These are phyloP conservation scores for Linepithema humile DNA, from an alignment of 1,140 invertebrate species.

Conservation along the genomic window DNA sequence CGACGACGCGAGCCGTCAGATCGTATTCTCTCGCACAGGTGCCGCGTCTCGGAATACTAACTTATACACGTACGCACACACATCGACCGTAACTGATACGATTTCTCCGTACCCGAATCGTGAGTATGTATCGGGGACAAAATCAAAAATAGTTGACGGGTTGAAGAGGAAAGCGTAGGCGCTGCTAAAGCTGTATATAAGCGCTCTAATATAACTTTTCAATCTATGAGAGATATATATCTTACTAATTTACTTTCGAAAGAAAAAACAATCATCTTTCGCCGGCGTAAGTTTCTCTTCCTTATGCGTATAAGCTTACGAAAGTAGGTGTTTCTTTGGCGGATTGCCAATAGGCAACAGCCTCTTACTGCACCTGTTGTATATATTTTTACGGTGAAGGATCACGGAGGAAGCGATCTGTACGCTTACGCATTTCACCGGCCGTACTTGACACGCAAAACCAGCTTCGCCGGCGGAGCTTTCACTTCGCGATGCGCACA, in stretches of 20 bases:
- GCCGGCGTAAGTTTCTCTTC: neutral
- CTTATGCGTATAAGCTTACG: neutral
- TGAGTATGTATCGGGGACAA: slow-evolving; percentile 10
- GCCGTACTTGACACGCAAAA: slow-evolving; percentile 20
- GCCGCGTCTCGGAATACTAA: slow-evolving; percentile 4
- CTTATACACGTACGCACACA: neutral
- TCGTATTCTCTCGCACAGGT: slow-evolving; percentile 34
- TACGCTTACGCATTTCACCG: slow-evolving; percentile 24
- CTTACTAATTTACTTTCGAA: neutral
- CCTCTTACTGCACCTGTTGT: neutral
- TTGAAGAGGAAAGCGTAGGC: neutral
- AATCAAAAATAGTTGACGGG: slow-evolving; percentile 20
- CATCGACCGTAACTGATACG: slow-evolving; percentile 2
- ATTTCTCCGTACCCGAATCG: slow-evolving; percentile 40
- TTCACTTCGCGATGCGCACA: slow-evolving; percentile 34
- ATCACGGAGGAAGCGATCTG: neutral
- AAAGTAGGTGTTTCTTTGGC: neutral
- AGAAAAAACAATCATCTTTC: neutral
- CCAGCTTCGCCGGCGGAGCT: slow-evolving; percentile 40
- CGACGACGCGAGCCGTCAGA: slow-evolving; percentile 5
- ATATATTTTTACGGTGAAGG: neutral
- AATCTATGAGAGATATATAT: neutral
- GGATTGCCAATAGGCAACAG: neutral
- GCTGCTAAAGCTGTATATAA: neutral
- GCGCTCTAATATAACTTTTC: neutral